Evolutionary conservation across 2,113 vertebrate species (phyloP).

Genomic region (Martes martes): DNA sequence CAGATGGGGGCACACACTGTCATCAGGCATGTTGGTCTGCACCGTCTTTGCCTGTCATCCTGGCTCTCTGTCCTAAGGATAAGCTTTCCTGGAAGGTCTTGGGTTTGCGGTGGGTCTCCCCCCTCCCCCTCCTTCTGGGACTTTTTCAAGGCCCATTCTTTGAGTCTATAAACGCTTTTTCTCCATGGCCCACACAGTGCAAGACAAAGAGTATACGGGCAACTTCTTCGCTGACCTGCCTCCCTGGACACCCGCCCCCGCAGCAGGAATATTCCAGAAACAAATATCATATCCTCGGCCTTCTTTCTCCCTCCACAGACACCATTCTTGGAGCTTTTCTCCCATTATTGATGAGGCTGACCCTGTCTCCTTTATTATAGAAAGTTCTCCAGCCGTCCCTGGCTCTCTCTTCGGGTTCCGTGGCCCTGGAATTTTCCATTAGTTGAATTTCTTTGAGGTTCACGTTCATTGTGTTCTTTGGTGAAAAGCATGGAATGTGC

Average conservation of each 20-base stretch:
- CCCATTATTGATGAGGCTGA: too few species aligned
- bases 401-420: background rate
- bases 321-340: background rate
- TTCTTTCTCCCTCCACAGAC: background rate
- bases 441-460: background rate
- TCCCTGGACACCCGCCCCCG: rapidly evolving
- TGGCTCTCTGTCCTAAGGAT: background rate
- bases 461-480: background rate
- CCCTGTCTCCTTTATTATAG: background rate
- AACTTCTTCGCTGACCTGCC: background rate
- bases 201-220: rapidly evolving
- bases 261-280: background rate
- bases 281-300: background rate
- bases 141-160: background rate
- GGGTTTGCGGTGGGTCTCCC: background rate
- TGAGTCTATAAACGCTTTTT: background rate
- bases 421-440: background rate
- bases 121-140: background rate
- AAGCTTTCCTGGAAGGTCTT: background rate
- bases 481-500: background rate
- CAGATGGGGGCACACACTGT: rapidly evolving
- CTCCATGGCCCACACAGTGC: background rate
- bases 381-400: background rate
- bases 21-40: too few species aligned
- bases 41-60: background rate